Evolutionary conservation across 2,113 vertebrate genomes (phyloP).

Genomic region (Notiomystis cincta): DNA sequence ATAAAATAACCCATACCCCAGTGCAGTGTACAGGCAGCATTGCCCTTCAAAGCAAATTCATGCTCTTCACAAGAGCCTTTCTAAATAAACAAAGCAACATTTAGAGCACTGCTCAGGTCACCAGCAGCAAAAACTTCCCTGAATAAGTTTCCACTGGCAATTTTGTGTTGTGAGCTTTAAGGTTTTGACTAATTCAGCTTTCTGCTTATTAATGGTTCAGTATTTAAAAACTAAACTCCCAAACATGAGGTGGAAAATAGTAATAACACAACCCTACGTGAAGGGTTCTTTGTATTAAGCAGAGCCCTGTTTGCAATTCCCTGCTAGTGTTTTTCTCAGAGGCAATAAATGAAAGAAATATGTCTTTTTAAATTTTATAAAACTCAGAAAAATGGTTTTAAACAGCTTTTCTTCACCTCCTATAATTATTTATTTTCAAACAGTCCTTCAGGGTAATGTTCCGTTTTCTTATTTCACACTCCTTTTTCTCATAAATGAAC

Average conservation of each 20-base stretch:
- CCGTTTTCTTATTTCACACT: conserved; percentile 96
- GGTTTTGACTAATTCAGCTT: conserved; percentile 21
- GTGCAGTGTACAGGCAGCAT: background rate
- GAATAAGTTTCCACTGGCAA: background rate
- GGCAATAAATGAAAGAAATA: conserved; percentile 76
- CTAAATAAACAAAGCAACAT: background rate
- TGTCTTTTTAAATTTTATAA: conserved; percentile 84
- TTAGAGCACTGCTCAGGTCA: background rate
- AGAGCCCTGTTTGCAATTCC: conserved; percentile 36
- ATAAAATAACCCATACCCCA: background rate
- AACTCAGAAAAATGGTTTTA: conserved; percentile 85
- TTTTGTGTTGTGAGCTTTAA: background rate
- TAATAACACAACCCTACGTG: background rate
- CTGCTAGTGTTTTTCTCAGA: conserved; percentile 64
- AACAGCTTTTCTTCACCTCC: conserved; percentile 92
- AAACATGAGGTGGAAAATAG: background rate
- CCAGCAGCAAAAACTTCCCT: background rate
- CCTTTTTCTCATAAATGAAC: conserved; percentile 98
- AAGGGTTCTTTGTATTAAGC: conserved; percentile 44
- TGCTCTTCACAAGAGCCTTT: background rate
- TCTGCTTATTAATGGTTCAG: conserved; percentile 34
- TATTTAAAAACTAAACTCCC: conserved; percentile 42
- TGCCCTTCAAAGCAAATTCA: background rate
- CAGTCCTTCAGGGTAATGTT: conserved; percentile 97
- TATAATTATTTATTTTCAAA: conserved; percentile 99